Evolutionary conservation across 2,113 vertebrate species (phyloP).

Genomic region (Pteronura brasiliensis): DNA sequence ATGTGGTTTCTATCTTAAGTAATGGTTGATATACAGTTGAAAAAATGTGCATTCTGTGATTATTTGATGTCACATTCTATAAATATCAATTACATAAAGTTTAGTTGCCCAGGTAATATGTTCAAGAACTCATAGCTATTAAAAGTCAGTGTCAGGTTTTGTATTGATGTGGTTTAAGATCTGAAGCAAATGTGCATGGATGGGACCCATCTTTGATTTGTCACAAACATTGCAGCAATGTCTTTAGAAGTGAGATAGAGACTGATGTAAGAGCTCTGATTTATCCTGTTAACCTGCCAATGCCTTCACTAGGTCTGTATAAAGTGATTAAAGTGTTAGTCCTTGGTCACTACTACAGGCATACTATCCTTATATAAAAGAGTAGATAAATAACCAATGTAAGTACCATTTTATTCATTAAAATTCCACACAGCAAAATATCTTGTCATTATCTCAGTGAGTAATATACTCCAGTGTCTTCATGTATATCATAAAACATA

Average conservation of each 20-base stretch:
- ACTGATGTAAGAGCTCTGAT: neutral
- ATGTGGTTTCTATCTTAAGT: neutral
- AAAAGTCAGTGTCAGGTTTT: neutral
- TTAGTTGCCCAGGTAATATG: neutral
- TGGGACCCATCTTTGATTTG: neutral
- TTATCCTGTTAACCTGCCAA: neutral
- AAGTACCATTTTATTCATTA: slow-evolving; percentile 29
- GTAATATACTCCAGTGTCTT: slow-evolving; percentile 39
- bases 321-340: neutral
- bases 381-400: slow-evolving; percentile 10
- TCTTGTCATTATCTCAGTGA: slow-evolving; percentile 17
- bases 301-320: neutral
- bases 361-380: neutral
- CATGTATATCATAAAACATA: slow-evolving; percentile 43
- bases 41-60: neutral
- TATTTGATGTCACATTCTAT: neutral
- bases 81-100: neutral
- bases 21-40: neutral
- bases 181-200: neutral
- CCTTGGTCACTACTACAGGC: neutral
- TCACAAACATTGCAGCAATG: neutral
- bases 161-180: neutral
- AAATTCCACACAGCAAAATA: slow-evolving; percentile 17
- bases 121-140: neutral
- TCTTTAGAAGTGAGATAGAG: neutral